Evolutionary conservation across 2,113 vertebrate genomes (phyloP).

Genomic region (Alligator sinensis): DNA sequence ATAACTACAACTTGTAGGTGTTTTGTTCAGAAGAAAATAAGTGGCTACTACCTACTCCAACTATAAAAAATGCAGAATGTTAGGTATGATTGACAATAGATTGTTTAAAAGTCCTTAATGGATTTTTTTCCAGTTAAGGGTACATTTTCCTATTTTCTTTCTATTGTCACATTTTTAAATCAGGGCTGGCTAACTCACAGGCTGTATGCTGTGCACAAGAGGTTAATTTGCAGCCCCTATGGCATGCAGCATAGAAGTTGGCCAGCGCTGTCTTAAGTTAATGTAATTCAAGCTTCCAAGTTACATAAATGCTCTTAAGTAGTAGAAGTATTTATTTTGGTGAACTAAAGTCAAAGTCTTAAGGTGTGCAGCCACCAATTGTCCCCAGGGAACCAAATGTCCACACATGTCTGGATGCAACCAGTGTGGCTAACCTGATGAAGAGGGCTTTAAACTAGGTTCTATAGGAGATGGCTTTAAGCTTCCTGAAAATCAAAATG

Average conservation of each 20-base stretch:
- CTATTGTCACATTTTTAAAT: no score
- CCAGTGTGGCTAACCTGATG: no score
- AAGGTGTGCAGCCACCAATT: no score
- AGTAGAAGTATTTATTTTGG: not conserved
- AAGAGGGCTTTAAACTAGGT: no score
- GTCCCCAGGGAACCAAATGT: no score
- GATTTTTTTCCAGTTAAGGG: constrained; percentile 2
- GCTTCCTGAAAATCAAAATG: no score
- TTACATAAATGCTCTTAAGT: not conserved
- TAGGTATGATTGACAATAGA: not conserved
- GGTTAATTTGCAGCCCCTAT: no score
- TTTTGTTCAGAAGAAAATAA: not conserved
- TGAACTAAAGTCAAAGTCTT: not conserved
- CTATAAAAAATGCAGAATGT: not conserved
- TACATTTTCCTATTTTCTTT: not conserved
- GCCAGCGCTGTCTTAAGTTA: not conserved
- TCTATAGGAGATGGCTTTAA: no score
- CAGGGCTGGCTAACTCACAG: no score
- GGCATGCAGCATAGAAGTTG: not conserved
- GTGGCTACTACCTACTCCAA: not conserved
- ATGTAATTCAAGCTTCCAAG: not conserved
- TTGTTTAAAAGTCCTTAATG: not conserved
- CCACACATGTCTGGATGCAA: no score
- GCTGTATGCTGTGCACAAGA: no score
- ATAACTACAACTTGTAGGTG: not conserved